Evolutionary conservation across 2,113 vertebrate genomes (phyloP), one percentile per base, ranked within the genome.

Genomic region (Brachypodius melanocephalos): DNA sequence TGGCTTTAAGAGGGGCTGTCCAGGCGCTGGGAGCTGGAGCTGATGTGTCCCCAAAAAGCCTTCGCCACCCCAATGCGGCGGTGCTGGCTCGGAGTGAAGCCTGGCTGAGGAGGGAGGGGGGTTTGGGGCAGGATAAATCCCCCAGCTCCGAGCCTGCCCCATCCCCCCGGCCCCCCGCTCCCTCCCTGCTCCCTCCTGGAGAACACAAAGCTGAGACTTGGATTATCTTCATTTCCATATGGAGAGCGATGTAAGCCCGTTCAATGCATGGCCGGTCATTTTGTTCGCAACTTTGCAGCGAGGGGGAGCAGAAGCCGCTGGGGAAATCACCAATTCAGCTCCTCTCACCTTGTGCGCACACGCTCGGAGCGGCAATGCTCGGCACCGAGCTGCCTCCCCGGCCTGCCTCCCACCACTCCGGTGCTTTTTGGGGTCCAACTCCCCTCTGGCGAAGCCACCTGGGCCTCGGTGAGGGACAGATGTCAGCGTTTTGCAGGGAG

Each of bases 151-250:
- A 26, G 63, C 34, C 80, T 26, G 32, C 36, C 54, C 86, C 84
- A 57, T 62, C 77, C 88, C 94, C 93, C 48, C 4, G 1, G 11
- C 15, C 80, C 65, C 62, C 66, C 3, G 12, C 92, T 86, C 89
- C 90, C 90, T 81, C 76, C 89, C 25, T 0, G n/a, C 92, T 93
- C 72, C 66, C 88, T 87, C 63, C 67, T 38, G 8, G 77, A 95
- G 95, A 94, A 97, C 97, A 98, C 98, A 98, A 98, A 98, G 98
- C 98, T 90, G 91, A 90, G 95, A 82, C 96, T 90, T 92, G 97
- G 98, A 98, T 98, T 98, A 98, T 98, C 98, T 98, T 98, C 90
- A 98, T 98, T 98, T 98, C 98, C 98, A 98, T 98, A 98, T 98
- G 98, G 98, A 98, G 97, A 97, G 97, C 95, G 95, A 96, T 98